Percentiles rank a stretch among this genome's conserved stretches.
These are phyloP conservation scores for Mechanitis messenoides DNA, from an alignment of 2,888 invertebrate genomes.

Conservation along the genomic window DNA sequence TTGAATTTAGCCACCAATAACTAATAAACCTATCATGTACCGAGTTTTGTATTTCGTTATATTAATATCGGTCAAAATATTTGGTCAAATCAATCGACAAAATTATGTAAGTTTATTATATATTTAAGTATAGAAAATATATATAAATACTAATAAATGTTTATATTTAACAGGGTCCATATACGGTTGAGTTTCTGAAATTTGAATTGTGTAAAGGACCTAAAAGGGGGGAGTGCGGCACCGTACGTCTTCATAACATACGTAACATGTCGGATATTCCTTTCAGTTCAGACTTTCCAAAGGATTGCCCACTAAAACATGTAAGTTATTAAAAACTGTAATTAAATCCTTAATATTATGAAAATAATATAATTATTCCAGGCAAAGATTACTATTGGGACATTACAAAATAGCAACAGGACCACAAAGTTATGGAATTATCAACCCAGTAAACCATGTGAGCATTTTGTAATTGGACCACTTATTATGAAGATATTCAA, in stretches of 20 bases:
- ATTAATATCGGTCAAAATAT: slow-evolving; percentile 28
- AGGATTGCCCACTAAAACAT: slow-evolving; percentile 52
- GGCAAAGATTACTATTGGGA: slow-evolving; percentile 51
- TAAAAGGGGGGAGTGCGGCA: slow-evolving; percentile 51
- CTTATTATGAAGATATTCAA: slow-evolving; percentile 51
- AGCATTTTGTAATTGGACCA: slow-evolving; percentile 64
- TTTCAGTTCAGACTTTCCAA: slow-evolving; percentile 47
- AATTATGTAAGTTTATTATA: slow-evolving; percentile 43
- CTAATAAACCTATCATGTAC: slow-evolving; percentile 21
- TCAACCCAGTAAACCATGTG: slow-evolving; percentile 54
- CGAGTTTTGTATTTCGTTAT: slow-evolving; percentile 31
- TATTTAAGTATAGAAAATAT: slow-evolving; percentile 14
- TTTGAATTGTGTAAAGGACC: slow-evolving; percentile 59
- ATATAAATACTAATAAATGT: slow-evolving; percentile 8
- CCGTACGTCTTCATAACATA: slow-evolving; percentile 41
- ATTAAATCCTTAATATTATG: neutral
- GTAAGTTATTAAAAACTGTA: slow-evolving; percentile 31
- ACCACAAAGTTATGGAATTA: slow-evolving; percentile 58
- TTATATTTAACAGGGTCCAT: slow-evolving; percentile 52
- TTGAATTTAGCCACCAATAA: neutral
- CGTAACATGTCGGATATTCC: slow-evolving; percentile 54
- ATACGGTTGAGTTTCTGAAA: slow-evolving; percentile 42
- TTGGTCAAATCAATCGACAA: slow-evolving; percentile 37
- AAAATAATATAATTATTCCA: slow-evolving; percentile 30
- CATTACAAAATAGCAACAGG: slow-evolving; percentile 45